Evolutionary conservation across 2,113 vertebrate genomes (phyloP).

Genomic region (Varanus salvator): DNA sequence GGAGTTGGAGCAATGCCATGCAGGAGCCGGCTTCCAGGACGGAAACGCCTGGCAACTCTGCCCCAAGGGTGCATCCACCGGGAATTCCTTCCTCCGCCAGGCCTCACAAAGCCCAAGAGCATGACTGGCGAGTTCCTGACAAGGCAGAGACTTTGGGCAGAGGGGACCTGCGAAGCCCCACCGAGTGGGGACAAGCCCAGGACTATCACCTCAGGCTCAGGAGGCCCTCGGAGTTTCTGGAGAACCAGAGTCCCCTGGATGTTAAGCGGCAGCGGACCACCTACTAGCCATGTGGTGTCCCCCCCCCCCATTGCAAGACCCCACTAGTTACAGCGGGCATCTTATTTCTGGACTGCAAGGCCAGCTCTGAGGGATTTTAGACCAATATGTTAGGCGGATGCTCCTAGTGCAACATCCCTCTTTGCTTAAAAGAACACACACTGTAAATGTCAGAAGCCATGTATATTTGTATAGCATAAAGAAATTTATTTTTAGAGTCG

Average conservation of each 20-base stretch:
- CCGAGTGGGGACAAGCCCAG: not conserved
- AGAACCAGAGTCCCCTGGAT: not conserved
- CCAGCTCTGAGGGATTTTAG: slow-evolving; percentile 17
- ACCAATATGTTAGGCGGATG: slow-evolving; percentile 8
- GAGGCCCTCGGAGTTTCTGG: not conserved
- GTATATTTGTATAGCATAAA: slow-evolving; percentile 77
- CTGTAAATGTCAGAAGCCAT: slow-evolving; percentile 58
- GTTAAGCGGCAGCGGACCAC: slow-evolving; percentile 69
- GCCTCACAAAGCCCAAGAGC: not conserved
- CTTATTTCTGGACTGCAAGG: slow-evolving; percentile 19
- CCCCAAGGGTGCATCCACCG: fast-evolving
- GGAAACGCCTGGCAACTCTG: not conserved
- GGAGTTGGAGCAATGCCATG: not conserved
- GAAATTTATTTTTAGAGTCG: slow-evolving; percentile 56
- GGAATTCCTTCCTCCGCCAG: fast-evolving
- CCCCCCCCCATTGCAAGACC: not conserved
- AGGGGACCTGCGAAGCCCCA: not conserved
- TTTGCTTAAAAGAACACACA: not conserved
- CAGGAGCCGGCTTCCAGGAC: not conserved
- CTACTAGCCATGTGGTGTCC: slow-evolving; percentile 34
- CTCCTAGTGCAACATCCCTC: not conserved
- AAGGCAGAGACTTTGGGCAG: slow-evolving; percentile 1
- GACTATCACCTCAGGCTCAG: not conserved
- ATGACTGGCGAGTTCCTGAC: not conserved
- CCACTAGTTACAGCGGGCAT: slow-evolving; percentile 2